These are phyloP conservation scores for Myotis findleyi DNA, from an alignment of 2,797 vertebrate species.

Conservation along the genomic window DNA sequence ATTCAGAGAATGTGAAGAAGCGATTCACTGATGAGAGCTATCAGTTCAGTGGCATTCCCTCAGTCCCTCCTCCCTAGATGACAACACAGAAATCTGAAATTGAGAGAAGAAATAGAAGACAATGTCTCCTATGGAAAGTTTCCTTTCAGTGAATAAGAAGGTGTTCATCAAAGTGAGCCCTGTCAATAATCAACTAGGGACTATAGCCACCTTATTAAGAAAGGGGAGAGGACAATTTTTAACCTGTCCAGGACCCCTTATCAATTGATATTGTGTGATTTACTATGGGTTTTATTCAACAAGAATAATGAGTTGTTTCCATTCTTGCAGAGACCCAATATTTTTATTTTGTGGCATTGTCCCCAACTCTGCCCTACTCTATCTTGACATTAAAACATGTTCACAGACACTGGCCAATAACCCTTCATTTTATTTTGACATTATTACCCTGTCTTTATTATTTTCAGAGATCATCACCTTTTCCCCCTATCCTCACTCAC, in stretches of 20 bases:
- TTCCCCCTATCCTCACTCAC: background rate
- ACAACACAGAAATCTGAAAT: conserved; percentile 70
- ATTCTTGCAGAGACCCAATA: conserved; percentile 69
- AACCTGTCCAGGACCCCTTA: conserved; percentile 80
- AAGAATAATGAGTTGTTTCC: conserved; percentile 75
- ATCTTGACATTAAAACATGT: conserved; percentile 34
- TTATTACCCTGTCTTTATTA: conserved; percentile 49
- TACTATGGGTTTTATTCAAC: conserved; percentile 79
- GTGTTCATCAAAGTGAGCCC: conserved; percentile 81
- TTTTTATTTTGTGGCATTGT: conserved; percentile 70
- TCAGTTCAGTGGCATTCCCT: conserved; percentile 35
- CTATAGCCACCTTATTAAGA: conserved; percentile 81
- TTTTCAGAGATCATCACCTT: background rate
- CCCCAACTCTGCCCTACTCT: conserved; percentile 64
- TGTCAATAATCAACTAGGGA: conserved; percentile 78
- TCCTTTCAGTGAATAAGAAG: conserved; percentile 70
- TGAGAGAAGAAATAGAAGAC: conserved; percentile 76
- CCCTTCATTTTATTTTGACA: conserved; percentile 65
- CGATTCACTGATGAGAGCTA: conserved; percentile 7
- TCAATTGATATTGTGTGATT: conserved; percentile 84
- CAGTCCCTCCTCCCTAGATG: background rate
- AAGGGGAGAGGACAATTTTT: conserved; percentile 81
- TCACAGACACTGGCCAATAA: conserved; percentile 57
- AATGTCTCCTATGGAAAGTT: conserved; percentile 73
- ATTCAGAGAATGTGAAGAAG: conserved; percentile 24